Evolutionary conservation across 2,888 invertebrate species (phyloP).

Genomic region (Agrenia bidenticulata): DNA sequence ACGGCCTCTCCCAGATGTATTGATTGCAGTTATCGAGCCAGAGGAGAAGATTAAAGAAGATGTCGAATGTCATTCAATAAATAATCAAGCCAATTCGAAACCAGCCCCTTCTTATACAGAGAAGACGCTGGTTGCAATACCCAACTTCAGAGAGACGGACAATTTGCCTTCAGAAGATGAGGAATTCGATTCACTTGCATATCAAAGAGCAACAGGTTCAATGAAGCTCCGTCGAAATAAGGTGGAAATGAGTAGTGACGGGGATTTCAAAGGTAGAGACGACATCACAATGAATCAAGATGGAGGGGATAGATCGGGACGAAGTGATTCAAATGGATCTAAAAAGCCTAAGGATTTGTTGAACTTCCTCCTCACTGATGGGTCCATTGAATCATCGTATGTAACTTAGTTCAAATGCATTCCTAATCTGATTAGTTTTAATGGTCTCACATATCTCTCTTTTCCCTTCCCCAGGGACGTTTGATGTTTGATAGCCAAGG

Average conservation of each 20-base stretch:
- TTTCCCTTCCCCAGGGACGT: constrained; percentile 42
- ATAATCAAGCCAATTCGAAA: not conserved
- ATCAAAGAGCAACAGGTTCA: constrained; percentile 23
- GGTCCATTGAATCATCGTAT: constrained; percentile 58
- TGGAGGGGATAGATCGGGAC: constrained; percentile 27
- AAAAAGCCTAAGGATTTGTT: constrained; percentile 55
- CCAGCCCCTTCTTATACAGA: not conserved
- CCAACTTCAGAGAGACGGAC: not conserved
- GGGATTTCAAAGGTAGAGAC: constrained; percentile 38
- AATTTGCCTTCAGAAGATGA: constrained; percentile 17
- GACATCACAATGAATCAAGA: constrained; percentile 32
- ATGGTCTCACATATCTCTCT: constrained; percentile 8
- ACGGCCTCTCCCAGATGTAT: constrained; percentile 44
- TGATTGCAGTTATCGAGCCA: constrained; percentile 48
- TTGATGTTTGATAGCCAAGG: constrained; percentile 40
- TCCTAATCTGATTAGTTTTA: not conserved
- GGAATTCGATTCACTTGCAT: constrained; percentile 17
- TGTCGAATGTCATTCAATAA: not conserved
- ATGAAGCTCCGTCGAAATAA: constrained; percentile 21
- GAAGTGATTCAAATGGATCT: constrained; percentile 16
- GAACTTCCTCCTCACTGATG: constrained; percentile 56
- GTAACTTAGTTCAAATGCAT: constrained; percentile 35
- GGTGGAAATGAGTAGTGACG: constrained; percentile 27
- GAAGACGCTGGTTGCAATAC: not conserved
- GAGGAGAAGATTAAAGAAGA: constrained; percentile 29